Conservation (phyloP, 2,113 vertebrate species). For the Benitochromis conjunctus region DNA sequence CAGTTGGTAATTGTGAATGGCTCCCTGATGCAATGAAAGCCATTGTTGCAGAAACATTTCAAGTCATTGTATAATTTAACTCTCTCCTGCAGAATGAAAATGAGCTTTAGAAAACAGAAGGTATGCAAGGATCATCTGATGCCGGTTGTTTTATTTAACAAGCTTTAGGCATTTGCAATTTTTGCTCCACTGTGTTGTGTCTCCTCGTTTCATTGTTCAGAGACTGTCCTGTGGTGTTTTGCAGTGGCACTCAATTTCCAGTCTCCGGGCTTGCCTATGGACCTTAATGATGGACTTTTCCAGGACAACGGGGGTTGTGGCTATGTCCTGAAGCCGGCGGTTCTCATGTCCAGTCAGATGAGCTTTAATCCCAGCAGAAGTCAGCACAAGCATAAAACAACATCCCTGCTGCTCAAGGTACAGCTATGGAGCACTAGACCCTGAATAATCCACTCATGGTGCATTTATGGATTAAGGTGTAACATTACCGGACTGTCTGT, state of each 20-base stretch:
- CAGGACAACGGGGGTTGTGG: constrained; percentile 86
- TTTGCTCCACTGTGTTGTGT: background rate
- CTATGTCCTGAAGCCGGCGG: constrained; percentile 81
- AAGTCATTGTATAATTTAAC: constrained; percentile 14
- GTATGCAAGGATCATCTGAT: background rate
- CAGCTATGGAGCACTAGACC: background rate
- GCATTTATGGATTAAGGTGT: constrained; percentile 35
- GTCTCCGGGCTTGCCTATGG: constrained; percentile 78
- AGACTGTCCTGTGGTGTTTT: constrained; percentile 15
- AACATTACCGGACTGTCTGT: background rate
- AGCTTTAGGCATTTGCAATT: background rate
- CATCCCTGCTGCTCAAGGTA: constrained; percentile 72
- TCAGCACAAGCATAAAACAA: constrained; percentile 35
- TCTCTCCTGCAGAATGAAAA: constrained; percentile 6
- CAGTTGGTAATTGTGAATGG: background rate
- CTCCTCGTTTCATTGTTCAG: background rate
- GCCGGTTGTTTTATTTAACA: background rate
- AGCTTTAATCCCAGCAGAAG: constrained; percentile 67
- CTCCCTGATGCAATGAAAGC: constrained; percentile 23
- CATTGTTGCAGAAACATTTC: constrained; percentile 31
- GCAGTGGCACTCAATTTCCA: constrained; percentile 90
- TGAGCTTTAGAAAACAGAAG: background rate
- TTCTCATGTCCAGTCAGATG: constrained; percentile 60
- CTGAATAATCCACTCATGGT: constrained; percentile 1
- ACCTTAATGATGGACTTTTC: constrained; percentile 85